A percentile compares a stretch with the other conserved stretches of the same genome.
Evolutionary conservation across 2,888 invertebrate species (phyloP).

Genomic region (Iselma pallidipennis): DNA sequence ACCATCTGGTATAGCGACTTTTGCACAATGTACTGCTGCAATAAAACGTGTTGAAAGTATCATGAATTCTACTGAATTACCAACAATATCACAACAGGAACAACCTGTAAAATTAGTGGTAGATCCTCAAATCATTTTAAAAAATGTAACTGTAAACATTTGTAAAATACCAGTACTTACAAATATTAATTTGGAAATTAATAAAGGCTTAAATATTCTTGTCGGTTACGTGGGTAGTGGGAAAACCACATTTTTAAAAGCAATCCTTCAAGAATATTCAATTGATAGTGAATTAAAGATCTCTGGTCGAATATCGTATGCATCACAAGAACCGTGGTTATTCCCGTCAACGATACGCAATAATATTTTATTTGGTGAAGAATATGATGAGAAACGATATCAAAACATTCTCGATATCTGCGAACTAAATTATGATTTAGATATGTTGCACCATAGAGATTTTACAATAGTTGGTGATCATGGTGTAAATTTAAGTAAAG

Average conservation of each 20-base stretch:
- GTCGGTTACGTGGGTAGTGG: slow-evolving; percentile 37
- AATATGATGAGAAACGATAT: slow-evolving; percentile 47
- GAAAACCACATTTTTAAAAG: slow-evolving; percentile 43
- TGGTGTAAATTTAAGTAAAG: too few species aligned
- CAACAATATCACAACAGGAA: neutral
- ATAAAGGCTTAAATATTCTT: slow-evolving; percentile 10
- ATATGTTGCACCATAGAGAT: slow-evolving; percentile 1
- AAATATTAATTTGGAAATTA: neutral
- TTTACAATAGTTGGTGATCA: too few species aligned
- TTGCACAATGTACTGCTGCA: slow-evolving; percentile 78
- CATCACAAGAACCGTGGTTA: slow-evolving; percentile 47
- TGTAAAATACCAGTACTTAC: neutral
- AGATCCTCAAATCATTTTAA: neutral
- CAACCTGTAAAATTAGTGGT: neutral
- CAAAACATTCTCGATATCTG: slow-evolving; percentile 53
- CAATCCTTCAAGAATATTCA: slow-evolving; percentile 40
- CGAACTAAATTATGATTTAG: slow-evolving; percentile 59
- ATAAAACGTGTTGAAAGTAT: slow-evolving; percentile 63
- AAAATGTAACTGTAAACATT: neutral
- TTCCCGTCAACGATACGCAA: slow-evolving; percentile 45
- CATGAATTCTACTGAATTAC: slow-evolving; percentile 1
- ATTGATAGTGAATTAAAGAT: slow-evolving; percentile 31
- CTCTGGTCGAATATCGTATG: slow-evolving; percentile 42
- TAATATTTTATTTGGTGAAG: slow-evolving; percentile 50
- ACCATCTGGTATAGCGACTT: slow-evolving; percentile 80